Evolutionary conservation across 2,888 invertebrate species (phyloP), one percentile per base, ranked within the genome.

Genomic region (Ochropleura plecta): DNA sequence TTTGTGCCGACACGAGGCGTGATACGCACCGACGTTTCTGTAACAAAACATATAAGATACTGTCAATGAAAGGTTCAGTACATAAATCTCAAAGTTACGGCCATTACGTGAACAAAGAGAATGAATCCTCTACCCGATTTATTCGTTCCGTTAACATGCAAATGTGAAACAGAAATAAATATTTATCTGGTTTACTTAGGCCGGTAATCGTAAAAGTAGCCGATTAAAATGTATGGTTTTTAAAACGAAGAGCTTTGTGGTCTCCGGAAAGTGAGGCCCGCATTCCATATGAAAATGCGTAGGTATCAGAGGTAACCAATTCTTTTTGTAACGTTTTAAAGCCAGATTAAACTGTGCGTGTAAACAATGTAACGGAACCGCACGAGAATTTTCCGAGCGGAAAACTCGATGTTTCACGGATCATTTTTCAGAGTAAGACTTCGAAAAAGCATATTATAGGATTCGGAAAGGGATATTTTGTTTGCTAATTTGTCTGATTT

Each of bases 31-130:
- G 51, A 80, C 65, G 59, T 63, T 64, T 63, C 57, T 49, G 60
- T 70, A 66, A 64, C 67, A 77, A 62, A 82, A 79, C 70, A 76
- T 71, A 81, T 76, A 81, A 87, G 86, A 86, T 84, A 86, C 78
- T 82, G 79, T 82, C 79, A 87, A 88, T 82, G 78, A 83, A 88
- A 79, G 87, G 84, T 82, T 77, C 75, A 60, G 73, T 81, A 81
- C 73, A 86, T 86, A 84, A 89, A 88, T 87, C 81, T 88, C 83
- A 66, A 87, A 82, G 81, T 83, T 87, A 85, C 75, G 73, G 69
- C 68, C 75, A 79, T 83, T 81, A 87, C 82, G 72, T 78, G 86
- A 87, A 90, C 87, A 89, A 90, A 91, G 72, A 75, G 85, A 86
- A 90, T 87, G 79, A 88, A 88, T 87, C 68, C 79, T 83, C 53